Evolutionary conservation across 2,888 invertebrate species (phyloP), one percentile per base, ranked within the genome.

Genomic region (Cyrtodaria siliqua): DNA sequence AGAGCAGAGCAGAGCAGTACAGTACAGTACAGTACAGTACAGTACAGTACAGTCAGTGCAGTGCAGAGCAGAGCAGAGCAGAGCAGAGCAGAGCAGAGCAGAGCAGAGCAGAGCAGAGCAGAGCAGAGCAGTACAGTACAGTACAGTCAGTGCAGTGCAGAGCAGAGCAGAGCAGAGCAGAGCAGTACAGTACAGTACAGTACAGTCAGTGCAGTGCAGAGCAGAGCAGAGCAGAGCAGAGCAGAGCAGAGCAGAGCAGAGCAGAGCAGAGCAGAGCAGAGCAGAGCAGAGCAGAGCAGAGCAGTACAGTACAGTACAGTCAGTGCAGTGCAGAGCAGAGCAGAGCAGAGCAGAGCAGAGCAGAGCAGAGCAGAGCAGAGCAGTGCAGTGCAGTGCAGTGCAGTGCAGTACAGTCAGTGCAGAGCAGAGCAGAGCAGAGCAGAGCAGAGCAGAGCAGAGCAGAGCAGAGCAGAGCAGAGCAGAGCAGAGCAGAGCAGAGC

Each of bases 191-290:
- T n/a, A n/a, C n/a, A n/a, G n/a, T n/a, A n/a, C n/a, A n/a, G n/a
- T n/a, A n/a, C n/a, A n/a, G n/a, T n/a, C n/a, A n/a, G n/a, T n/a
- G n/a, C n/a, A n/a, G n/a, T n/a, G n/a, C n/a, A n/a, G n/a, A n/a
- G n/a, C n/a, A n/a, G n/a, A n/a, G 14, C 40, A 40, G 40, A 40
- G 40, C 40, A 40, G 40, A 40, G 40, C 14, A 40, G 40, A 40
- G 14, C 40, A 12, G 40, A 40, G 40, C 40, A 40, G 40, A 40
- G 40, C 40, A 40, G 40, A 40, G 14, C 40, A 12, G 14, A 40
- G 40, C 40, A 40, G 40, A 40, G 40, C 40, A 40, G 40, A 40
- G 40, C 40, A 40, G 40, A 40, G 40, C 40, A 40, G 14, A 40
- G 40, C 14, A 40, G 40, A 40, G 40, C 14, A 40, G 40, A 40